A percentile compares a stretch with the other conserved stretches of the same genome.
Evolutionary conservation across 1,140 invertebrate genomes (phyloP).

Genomic region (Varroa destructor): DNA sequence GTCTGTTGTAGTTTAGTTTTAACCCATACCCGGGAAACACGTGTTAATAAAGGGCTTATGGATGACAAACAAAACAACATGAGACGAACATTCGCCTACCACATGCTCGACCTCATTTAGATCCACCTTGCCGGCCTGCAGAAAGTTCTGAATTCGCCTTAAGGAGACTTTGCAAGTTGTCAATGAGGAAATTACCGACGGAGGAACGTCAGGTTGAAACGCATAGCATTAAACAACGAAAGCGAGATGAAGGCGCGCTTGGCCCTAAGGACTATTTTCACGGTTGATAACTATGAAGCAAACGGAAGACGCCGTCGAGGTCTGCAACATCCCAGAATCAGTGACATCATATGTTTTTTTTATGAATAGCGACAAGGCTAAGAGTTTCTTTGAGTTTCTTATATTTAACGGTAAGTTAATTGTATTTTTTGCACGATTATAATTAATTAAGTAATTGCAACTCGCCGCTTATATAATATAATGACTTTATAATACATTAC

Average conservation of each 20-base stretch:
- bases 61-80: no score
- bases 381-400: not conserved
- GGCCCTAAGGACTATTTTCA: constrained; percentile 61
- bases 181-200: constrained; percentile 4
- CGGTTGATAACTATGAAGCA: constrained; percentile 58
- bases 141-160: constrained; percentile 3
- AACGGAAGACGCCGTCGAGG: constrained; percentile 65
- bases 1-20: not conserved
- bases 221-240: constrained; percentile 91
- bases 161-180: constrained; percentile 11
- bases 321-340: constrained; percentile 38
- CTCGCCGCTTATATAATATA: no score
- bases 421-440: not conserved
- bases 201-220: constrained; percentile 56
- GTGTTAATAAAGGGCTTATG: no score
- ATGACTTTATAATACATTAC: no score
- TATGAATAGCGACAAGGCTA: no score
- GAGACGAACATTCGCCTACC: not conserved
- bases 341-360: not conserved
- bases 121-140: constrained; percentile 14
- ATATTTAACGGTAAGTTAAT: not conserved
- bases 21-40: no score
- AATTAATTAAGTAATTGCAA: no score
- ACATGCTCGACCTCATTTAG: constrained; percentile 1
- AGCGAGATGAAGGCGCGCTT: constrained; percentile 88